These are phyloP conservation scores for Siniperca undulata DNA, from an alignment of 2,797 vertebrate genomes.

Conservation along the genomic window DNA sequence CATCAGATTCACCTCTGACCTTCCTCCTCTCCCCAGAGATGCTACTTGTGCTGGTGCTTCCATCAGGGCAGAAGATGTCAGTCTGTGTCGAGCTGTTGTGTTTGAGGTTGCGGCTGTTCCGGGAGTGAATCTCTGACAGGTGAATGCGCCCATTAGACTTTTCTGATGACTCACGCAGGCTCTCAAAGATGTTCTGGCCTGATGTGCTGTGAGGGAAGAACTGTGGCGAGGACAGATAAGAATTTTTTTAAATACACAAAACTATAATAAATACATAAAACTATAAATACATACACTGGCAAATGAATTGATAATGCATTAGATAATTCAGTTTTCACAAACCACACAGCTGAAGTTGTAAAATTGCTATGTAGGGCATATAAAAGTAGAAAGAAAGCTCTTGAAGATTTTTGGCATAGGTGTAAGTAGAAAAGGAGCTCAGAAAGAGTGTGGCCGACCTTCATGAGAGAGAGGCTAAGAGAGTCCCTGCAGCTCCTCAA, in stretches of 20 bases:
- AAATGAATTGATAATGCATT: background rate
- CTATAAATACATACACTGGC: too few relatives aligned
- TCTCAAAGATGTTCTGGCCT: slow-evolving; percentile 97
- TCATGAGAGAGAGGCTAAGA: slow-evolving; percentile 95
- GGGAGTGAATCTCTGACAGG: slow-evolving; percentile 89
- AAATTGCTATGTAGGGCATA: slow-evolving; percentile 45
- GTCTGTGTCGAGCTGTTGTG: slow-evolving; percentile 98
- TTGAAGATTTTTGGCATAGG: slow-evolving; percentile 18
- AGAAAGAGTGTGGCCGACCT: slow-evolving; percentile 86
- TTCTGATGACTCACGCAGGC: slow-evolving; percentile 92
- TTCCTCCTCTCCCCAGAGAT: slow-evolving; percentile 80
- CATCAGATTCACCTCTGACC: slow-evolving; percentile 83
- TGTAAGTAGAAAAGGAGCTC: slow-evolving; percentile 28
- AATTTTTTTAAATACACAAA: background rate
- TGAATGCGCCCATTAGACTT: slow-evolving; percentile 91
- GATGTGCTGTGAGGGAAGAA: slow-evolving; percentile 95
- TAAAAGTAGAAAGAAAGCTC: slow-evolving; percentile 45
- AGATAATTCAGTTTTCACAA: slow-evolving; percentile 14
- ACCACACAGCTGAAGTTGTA: slow-evolving; percentile 6
- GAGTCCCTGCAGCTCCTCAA: slow-evolving; percentile 94
- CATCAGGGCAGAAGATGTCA: slow-evolving; percentile 88
- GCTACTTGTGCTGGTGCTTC: slow-evolving; percentile 63
- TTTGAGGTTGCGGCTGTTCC: slow-evolving; percentile 93
- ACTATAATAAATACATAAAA: too few relatives aligned
- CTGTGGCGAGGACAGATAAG: slow-evolving; percentile 72